phyloP scores from a whole-genome alignment of 2,888 invertebrate genomes.

The Acheta domesticus region DNA sequence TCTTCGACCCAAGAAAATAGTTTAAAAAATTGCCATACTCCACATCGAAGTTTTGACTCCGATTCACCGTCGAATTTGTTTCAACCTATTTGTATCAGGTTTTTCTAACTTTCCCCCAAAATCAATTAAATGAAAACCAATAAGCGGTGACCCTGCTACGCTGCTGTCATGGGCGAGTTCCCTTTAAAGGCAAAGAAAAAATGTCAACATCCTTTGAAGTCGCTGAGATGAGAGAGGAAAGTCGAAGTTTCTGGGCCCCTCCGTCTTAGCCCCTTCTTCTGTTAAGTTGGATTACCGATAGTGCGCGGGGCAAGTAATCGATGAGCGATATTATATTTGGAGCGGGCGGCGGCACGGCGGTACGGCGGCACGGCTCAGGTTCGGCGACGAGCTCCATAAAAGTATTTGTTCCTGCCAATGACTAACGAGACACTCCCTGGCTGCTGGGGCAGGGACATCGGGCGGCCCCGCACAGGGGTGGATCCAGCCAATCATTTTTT shows the following conservation, averaged over 20 bases:
- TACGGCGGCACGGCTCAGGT: not conserved
- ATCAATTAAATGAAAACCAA: constrained; percentile 9
- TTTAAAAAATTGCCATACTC: too few species aligned
- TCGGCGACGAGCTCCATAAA: not conserved
- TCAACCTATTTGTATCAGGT: too few species aligned
- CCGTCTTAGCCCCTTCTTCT: not conserved
- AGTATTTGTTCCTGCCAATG: not conserved
- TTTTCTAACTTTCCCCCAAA: not conserved
- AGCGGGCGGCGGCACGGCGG: not conserved
- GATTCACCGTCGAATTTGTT: too few species aligned
- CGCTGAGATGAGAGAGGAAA: constrained; percentile 2
- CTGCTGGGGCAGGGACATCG: too few species aligned
- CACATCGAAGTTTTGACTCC: too few species aligned
- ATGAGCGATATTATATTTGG: not conserved
- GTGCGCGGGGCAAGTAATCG: not conserved
- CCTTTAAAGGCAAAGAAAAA: not conserved
- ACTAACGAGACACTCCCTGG: not conserved
- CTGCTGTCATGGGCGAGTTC: not conserved
- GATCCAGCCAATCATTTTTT: too few species aligned
- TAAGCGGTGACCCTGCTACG: not conserved
- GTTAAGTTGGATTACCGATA: constrained; percentile 18
- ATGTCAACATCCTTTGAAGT: constrained; percentile 18
- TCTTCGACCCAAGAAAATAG: too few species aligned
- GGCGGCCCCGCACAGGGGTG: too few species aligned
- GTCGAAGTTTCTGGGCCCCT: not conserved